Conservation (phyloP, 2,888 invertebrate species). For the Euplexia lucipara region DNA sequence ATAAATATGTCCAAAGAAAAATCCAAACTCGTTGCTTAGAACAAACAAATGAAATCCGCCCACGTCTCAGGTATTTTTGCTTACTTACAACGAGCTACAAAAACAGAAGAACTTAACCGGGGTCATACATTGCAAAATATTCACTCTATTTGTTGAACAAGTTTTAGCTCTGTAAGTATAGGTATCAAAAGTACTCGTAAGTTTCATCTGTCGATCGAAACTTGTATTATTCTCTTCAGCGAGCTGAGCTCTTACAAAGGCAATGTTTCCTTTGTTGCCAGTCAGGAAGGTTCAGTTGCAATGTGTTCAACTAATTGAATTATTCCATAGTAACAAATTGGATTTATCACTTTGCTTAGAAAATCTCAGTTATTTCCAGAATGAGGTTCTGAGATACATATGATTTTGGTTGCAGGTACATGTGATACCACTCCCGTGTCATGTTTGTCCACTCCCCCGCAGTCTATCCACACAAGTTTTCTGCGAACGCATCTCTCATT, state of each 20-base stretch:
- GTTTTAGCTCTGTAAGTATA: constrained; percentile 24
- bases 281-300: constrained; percentile 19
- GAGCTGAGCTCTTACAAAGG: constrained; percentile 18
- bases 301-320: constrained; percentile 39
- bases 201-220: constrained; percentile 20
- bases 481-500: constrained; percentile 26
- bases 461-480: constrained; percentile 1
- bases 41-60: constrained; percentile 42
- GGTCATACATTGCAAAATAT: constrained; percentile 49
- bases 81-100: constrained; percentile 36
- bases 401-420: constrained; percentile 16
- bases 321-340: constrained; percentile 30
- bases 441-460: constrained; percentile 21
- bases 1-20: constrained; percentile 34
- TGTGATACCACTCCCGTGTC: not conserved
- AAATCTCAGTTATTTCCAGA: constrained; percentile 6
- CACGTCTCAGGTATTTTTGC: constrained; percentile 37
- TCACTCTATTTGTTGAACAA: constrained; percentile 32
- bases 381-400: constrained; percentile 8
- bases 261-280: constrained; percentile 42
- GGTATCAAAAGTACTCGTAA: constrained; percentile 16
- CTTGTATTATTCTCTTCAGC: constrained; percentile 22
- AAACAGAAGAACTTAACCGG: constrained; percentile 24
- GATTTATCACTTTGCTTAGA: constrained; percentile 27
- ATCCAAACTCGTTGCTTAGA: constrained; percentile 33